Evolutionary conservation across 2,888 invertebrate species (phyloP).

Genomic region (Pterostichus niger): DNA sequence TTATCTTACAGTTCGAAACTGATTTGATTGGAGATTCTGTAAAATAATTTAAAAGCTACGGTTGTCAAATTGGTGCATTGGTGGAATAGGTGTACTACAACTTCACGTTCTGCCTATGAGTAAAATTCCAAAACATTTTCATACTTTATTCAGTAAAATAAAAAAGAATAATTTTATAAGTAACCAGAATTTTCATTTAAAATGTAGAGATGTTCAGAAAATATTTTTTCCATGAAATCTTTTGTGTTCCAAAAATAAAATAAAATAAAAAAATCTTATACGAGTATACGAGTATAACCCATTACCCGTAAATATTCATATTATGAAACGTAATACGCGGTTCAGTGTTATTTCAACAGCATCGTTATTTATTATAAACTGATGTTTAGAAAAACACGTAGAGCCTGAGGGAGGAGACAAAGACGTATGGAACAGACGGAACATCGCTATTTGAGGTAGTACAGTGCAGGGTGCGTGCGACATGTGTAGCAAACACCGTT

Average conservation of each 20-base stretch:
- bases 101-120: neutral
- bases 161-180: neutral
- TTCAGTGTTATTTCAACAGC: neutral
- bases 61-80: no score
- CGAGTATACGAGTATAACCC: neutral
- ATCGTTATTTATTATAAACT: neutral
- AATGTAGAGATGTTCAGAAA: neutral
- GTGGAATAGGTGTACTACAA: no score
- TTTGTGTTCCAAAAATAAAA: neutral
- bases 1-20: no score
- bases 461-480: slow-evolving; percentile 23
- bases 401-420: slow-evolving; percentile 1
- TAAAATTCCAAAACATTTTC: neutral
- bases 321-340: neutral
- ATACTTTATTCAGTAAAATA: neutral
- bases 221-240: neutral
- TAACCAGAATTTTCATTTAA: neutral
- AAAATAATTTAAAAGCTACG: no score
- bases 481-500: slow-evolving; percentile 69
- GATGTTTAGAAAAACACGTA: neutral
- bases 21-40: no score
- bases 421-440: neutral
- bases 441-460: slow-evolving; percentile 4
- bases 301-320: neutral
- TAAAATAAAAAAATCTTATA: slow-evolving; percentile 6